Base-by-base conservation (phyloP, 64 coral and sea anemone species). In the Montipora foliosa region DNA sequence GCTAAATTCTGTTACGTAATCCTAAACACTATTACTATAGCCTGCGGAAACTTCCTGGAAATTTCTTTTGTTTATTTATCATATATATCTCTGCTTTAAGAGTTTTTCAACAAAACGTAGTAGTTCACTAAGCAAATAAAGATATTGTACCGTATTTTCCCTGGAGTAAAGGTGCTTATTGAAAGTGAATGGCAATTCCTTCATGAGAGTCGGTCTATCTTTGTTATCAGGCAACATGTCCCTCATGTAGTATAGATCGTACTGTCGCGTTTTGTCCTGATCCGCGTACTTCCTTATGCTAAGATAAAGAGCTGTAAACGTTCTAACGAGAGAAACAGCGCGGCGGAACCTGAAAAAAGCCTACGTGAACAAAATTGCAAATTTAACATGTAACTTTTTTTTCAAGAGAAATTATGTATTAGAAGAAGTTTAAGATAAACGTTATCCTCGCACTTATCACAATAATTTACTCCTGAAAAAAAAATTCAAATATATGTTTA, bases 121-220 rank as follows among this genome's bases (percentile, higher is more conserved):
- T 37, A 37, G 0, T 37, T 37, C 37, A 37, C 0, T 37, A 37
- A 0, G 37, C 37, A 37, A 37, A 37, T 16, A 57, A 11, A 57
- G 0, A 57, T 11, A 57, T 57, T 57, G 75, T 86, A 94, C 95
- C 83, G 95, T 94, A 77, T 91, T 97, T 53, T 94, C 78, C 49
- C 95, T 97, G 2, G 95, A 94, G 71, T 89, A 97, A 17, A 92
- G 57, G 19, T 94, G 89, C 69, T 97, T 97, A 45, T 97, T 93
- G 10, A 97, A 97, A 45, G 90, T 89, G 11, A 94, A 59, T 2
- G 95, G 80, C 15, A 49, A 37, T 66, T 94, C 95, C 48, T 92
- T 83, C 22, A 92, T 50, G n/a, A 83, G 78, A 70, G 93, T 81
- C 4, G 92, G 89, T 20, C 57, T 67, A n/a, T 91, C 89, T 15